Evolutionary conservation across 2,797 vertebrate genomes (phyloP).

Genomic region (Thripadectes ignobilis): DNA sequence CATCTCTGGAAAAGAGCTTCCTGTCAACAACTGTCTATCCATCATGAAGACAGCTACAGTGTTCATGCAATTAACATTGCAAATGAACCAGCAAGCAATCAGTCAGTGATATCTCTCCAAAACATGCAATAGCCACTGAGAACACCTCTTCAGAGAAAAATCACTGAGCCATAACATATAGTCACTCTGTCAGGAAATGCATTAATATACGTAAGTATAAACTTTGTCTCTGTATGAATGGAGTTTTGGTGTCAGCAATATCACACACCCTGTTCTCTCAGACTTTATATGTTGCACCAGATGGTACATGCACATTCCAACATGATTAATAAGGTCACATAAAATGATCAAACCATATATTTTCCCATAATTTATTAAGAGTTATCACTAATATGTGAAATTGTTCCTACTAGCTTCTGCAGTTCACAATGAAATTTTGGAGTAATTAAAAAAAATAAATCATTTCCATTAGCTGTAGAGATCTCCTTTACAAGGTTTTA

Average conservation of each 20-base stretch:
- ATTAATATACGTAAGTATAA: neutral
- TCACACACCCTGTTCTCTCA: neutral
- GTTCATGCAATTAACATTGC: neutral
- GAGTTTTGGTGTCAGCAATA: neutral
- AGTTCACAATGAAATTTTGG: neutral
- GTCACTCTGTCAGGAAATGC: neutral
- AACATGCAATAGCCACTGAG: neutral
- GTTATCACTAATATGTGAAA: neutral
- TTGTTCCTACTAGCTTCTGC: neutral
- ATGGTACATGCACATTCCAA: neutral
- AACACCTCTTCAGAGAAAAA: neutral
- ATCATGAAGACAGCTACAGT: neutral
- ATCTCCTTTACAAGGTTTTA: neutral
- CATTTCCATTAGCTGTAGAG: neutral
- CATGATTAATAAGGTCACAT: neutral
- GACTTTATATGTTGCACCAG: neutral
- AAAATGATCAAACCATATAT: neutral
- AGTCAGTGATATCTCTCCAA: neutral
- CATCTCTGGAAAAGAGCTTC: neutral
- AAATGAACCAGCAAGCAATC: slow-evolving; percentile 5
- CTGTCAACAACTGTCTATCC: neutral
- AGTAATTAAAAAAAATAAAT: neutral
- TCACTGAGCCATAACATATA: neutral
- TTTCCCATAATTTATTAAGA: neutral
- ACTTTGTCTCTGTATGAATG: neutral